These are phyloP conservation scores for Uloborus diversus DNA, from an alignment of 1,140 invertebrate species.

Conservation along the genomic window DNA sequence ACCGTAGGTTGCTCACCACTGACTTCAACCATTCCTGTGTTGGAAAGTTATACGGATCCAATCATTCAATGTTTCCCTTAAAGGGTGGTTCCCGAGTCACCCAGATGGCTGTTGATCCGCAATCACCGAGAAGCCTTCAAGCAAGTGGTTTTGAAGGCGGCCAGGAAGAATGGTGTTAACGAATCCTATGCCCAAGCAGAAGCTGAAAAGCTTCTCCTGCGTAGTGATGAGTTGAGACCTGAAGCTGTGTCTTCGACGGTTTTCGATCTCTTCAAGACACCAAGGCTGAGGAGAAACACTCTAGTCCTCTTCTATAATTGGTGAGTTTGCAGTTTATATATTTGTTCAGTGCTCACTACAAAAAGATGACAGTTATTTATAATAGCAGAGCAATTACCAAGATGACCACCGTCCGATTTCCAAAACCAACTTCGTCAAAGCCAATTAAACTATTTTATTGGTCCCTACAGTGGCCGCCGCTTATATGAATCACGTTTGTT, in stretches of 20 bases:
- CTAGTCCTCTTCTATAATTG: conserved; percentile 81
- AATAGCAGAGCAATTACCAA: too few species aligned
- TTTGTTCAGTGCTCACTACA: neutral
- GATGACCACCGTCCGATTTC: too few species aligned
- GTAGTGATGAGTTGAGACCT: conserved; percentile 59
- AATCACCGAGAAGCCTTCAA: conserved; percentile 76
- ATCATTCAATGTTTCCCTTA: neutral
- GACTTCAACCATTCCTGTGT: too few species aligned
- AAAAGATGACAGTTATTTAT: too few species aligned
- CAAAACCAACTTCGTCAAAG: too few species aligned
- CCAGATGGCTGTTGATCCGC: conserved; percentile 81
- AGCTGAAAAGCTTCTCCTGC: conserved; percentile 9
- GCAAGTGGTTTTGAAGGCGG: conserved; percentile 74
- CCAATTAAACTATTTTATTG: too few species aligned
- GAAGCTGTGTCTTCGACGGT: conserved; percentile 66
- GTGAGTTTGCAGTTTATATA: conserved; percentile 63
- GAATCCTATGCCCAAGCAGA: neutral
- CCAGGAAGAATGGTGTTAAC: conserved; percentile 73
- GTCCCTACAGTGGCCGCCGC: too few species aligned
- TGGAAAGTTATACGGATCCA: too few species aligned
- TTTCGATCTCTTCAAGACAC: conserved; percentile 76
- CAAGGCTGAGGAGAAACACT: conserved; percentile 76
- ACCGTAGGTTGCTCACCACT: too few species aligned
- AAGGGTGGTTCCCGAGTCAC: conserved; percentile 82
- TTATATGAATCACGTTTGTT: too few species aligned